phyloP scores from a whole-genome alignment of 2,797 vertebrate species.

The Nannoperca australis region DNA sequence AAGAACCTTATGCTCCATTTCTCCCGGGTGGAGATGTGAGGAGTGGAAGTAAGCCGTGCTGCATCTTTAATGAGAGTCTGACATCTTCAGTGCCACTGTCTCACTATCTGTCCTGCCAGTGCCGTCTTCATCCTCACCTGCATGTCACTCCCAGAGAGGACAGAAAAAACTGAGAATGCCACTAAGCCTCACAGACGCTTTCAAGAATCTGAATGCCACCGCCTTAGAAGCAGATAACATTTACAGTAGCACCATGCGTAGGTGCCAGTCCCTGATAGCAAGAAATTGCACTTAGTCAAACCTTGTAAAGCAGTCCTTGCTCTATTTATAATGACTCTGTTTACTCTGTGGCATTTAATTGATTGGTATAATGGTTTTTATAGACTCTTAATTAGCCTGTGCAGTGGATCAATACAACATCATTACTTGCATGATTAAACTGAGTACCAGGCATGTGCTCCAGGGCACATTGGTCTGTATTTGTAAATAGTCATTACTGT shows the following conservation, averaged over 20 bases:
- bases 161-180: constrained; percentile 28
- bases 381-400: constrained; percentile 80
- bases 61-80: constrained; percentile 84
- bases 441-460: constrained; percentile 50
- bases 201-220: constrained; percentile 23
- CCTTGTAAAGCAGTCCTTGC: constrained; percentile 14
- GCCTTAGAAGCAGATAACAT: constrained; percentile 3
- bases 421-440: constrained; percentile 75
- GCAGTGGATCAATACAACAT: constrained; percentile 73
- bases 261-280: constrained; percentile 4
- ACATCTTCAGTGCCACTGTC: constrained; percentile 69
- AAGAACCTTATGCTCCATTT: constrained; percentile 73
- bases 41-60: constrained; percentile 74
- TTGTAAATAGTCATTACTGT: constrained; percentile 54
- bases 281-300: constrained; percentile 28
- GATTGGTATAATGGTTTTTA: constrained; percentile 78
- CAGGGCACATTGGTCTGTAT: constrained; percentile 39
- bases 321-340: constrained; percentile 43
- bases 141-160: constrained; percentile 26
- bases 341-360: constrained; percentile 65
- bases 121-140: constrained; percentile 55
- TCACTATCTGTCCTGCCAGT: constrained; percentile 56
- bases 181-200: constrained; percentile 9
- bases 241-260: not conserved
- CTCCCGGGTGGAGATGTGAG: constrained; percentile 67